Conservation (phyloP, 2,113 vertebrate genomes). For the Acinonyx jubatus region DNA sequence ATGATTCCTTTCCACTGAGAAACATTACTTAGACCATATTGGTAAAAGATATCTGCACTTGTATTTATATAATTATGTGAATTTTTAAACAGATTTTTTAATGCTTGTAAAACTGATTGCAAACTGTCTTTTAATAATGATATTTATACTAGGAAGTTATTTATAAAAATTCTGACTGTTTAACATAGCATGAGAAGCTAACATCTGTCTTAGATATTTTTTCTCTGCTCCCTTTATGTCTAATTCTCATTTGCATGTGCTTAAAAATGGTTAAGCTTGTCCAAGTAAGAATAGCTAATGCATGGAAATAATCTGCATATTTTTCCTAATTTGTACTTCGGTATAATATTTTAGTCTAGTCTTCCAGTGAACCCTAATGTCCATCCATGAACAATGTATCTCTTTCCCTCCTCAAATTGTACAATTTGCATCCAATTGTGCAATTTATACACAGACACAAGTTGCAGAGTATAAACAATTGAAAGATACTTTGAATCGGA, state of each 20-base stretch:
- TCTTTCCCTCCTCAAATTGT: slow-evolving; percentile 55
- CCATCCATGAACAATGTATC: background rate
- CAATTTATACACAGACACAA: slow-evolving; percentile 88
- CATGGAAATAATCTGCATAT: slow-evolving; percentile 55
- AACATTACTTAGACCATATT: background rate
- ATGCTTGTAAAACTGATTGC: background rate
- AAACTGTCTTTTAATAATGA: slow-evolving; percentile 57
- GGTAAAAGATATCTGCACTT: background rate
- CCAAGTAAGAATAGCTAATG: slow-evolving; percentile 52
- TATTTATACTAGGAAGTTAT: slow-evolving; percentile 48
- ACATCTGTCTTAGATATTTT: slow-evolving; percentile 76
- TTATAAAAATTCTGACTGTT: slow-evolving; percentile 70
- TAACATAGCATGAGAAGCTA: slow-evolving; percentile 81
- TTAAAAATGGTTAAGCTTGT: slow-evolving; percentile 68
- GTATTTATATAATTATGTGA: slow-evolving; percentile 15
- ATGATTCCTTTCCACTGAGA: slow-evolving; percentile 4
- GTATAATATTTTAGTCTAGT: slow-evolving; percentile 30
- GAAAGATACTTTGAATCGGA: slow-evolving; percentile 91
- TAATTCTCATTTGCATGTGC: slow-evolving; percentile 83
- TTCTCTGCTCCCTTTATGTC: slow-evolving; percentile 62
- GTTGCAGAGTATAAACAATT: slow-evolving; percentile 94
- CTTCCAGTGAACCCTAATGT: background rate
- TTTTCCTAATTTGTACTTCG: slow-evolving; percentile 58
- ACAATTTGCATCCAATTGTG: slow-evolving; percentile 63
- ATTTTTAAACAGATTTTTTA: slow-evolving; percentile 34